Percentiles rank a stretch among this genome's conserved stretches.
phyloP scores from a whole-genome alignment of 2,888 invertebrate genomes.

The Trilocha varians region DNA sequence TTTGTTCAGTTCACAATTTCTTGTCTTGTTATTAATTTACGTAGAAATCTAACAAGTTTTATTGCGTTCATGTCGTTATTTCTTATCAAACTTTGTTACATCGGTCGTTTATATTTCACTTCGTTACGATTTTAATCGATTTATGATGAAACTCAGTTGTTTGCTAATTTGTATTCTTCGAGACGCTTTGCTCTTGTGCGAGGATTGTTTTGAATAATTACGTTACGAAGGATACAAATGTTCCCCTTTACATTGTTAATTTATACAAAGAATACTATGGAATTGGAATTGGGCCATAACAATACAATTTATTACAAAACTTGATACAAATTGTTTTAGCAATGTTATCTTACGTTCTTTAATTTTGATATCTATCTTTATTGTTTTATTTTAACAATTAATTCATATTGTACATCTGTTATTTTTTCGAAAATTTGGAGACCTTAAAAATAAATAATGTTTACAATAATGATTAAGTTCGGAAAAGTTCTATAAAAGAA shows the following conservation, averaged over 20 bases:
- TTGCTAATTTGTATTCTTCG: background rate
- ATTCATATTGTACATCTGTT: no score
- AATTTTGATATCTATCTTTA: no score
- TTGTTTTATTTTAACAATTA: no score
- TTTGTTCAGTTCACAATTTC: slow-evolving; percentile 20
- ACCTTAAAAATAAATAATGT: no score
- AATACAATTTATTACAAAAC: no score
- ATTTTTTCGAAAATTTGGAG: no score
- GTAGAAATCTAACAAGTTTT: slow-evolving; percentile 4
- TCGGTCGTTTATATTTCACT: background rate
- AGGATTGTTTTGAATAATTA: background rate
- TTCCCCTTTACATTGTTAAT: background rate
- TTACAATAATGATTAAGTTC: no score
- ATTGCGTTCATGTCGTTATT: slow-evolving; percentile 3
- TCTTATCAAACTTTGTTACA: background rate
- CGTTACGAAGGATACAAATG: background rate
- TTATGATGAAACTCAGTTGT: background rate
- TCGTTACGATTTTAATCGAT: background rate
- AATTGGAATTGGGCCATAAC: no score
- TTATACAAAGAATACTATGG: background rate
- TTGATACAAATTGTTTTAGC: no score
- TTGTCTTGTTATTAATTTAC: slow-evolving; percentile 13
- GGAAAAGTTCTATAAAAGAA: no score
- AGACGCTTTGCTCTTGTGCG: background rate
- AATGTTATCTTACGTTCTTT: no score